These are phyloP conservation scores for Gadus chalcogrammus DNA, from an alignment of 2,113 vertebrate species.

Conservation along the genomic window DNA sequence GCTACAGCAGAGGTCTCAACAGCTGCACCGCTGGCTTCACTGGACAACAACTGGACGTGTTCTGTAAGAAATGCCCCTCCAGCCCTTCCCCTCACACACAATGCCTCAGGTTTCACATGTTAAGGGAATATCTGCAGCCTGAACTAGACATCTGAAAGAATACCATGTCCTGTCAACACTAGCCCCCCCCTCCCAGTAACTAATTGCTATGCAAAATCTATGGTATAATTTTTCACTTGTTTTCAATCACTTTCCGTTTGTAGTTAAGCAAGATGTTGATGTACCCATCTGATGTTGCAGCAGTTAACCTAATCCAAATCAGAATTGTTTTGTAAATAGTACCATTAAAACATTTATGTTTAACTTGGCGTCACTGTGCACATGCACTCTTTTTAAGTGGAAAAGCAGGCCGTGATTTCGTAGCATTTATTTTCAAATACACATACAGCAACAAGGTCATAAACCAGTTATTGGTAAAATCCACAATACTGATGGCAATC, in stretches of 20 bases:
- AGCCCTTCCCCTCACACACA: not conserved
- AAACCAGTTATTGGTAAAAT: conserved; percentile 95
- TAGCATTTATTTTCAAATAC: conserved; percentile 99
- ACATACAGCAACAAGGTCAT: conserved; percentile 94
- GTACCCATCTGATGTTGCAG: conserved; percentile 75
- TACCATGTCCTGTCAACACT: conserved; percentile 25
- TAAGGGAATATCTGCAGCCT: conserved; percentile 48
- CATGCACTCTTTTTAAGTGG: not conserved
- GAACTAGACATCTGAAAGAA: conserved; percentile 31
- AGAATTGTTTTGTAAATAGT: conserved; percentile 79
- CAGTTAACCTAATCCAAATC: conserved; percentile 74
- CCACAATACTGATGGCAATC: conserved; percentile 87
- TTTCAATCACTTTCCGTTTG: conserved; percentile 61
- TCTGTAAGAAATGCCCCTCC: conserved; percentile 39
- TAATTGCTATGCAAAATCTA: conserved; percentile 78
- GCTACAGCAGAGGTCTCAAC: too few species aligned
- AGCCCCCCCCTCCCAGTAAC: conserved; percentile 55
- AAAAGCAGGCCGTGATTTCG: conserved; percentile 50
- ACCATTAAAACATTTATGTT: conserved; percentile 83
- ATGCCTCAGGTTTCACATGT: conserved; percentile 64
- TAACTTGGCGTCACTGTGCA: conserved; percentile 55
- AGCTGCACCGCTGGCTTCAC: too few species aligned
- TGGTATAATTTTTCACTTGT: conserved; percentile 62
- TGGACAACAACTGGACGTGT: conserved; percentile 20
- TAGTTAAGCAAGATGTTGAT: conserved; percentile 71